A percentile compares a stretch with the other conserved stretches of the same genome.
These are phyloP conservation scores for Monochamus alternatus DNA, from an alignment of 2,888 invertebrate genomes.

Conservation along the genomic window DNA sequence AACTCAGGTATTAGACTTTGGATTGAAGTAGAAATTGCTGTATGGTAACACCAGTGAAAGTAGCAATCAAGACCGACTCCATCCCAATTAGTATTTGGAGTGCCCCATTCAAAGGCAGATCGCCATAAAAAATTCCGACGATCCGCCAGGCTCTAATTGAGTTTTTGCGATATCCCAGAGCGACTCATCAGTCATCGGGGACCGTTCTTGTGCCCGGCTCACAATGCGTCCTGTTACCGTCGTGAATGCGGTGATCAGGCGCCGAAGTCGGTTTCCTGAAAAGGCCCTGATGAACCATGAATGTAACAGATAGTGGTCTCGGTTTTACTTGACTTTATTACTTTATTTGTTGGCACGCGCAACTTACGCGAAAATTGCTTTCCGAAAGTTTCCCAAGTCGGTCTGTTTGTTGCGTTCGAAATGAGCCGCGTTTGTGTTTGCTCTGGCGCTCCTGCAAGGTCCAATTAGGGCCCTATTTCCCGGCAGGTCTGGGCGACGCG, in stretches of 20 bases:
- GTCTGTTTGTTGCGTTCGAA: constrained; percentile 50
- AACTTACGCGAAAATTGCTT: constrained; percentile 53
- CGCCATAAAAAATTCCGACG: constrained; percentile 42
- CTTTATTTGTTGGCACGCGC: constrained; percentile 50
- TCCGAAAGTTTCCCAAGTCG: constrained; percentile 49
- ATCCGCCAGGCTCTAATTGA: constrained; percentile 60
- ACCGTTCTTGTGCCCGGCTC: constrained; percentile 60
- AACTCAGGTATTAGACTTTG: no score
- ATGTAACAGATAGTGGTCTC: constrained; percentile 65
- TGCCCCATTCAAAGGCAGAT: not conserved
- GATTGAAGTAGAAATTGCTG: no score
- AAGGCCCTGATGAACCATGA: constrained; percentile 65
- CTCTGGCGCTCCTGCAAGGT: constrained; percentile 36
- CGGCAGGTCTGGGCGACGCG: constrained; percentile 26
- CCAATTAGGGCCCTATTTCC: constrained; percentile 44
- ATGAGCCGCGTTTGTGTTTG: constrained; percentile 52
- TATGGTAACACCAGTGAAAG: not conserved
- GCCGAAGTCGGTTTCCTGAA: constrained; percentile 64
- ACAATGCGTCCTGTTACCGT: constrained; percentile 60
- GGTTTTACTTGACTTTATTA: constrained; percentile 56
- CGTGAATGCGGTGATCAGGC: constrained; percentile 65
- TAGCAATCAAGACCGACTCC: not conserved
- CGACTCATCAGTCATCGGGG: constrained; percentile 64
- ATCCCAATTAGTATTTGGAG: not conserved
- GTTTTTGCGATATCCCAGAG: constrained; percentile 64